Conservation (phyloP, 35 echinoderm and acorn worm species). For the Antedon bifida region DNA sequence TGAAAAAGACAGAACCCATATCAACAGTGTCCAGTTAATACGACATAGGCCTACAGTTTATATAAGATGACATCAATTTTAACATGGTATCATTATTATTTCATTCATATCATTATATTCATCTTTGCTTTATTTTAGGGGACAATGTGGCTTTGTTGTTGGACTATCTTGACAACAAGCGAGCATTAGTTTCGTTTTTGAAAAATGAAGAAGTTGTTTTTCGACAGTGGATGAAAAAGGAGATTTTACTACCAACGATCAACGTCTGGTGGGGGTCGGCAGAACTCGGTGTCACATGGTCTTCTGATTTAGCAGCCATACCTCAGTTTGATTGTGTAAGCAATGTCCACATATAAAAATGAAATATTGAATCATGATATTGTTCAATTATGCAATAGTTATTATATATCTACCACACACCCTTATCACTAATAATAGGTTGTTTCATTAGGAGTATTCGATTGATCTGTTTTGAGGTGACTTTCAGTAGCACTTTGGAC, state of each 20-base stretch:
- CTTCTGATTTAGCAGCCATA: slow-evolving; percentile 19
- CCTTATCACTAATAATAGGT: too few relatives aligned
- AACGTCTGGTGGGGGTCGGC: slow-evolving; percentile 93
- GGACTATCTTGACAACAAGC: slow-evolving; percentile 41
- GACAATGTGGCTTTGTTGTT: slow-evolving; percentile 46
- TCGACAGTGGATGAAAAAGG: slow-evolving; percentile 56
- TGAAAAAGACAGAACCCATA: too few relatives aligned
- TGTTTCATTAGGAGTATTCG: too few relatives aligned
- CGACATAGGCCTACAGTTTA: too few relatives aligned
- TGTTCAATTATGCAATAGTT: neutral
- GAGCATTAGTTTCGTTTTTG: slow-evolving; percentile 55
- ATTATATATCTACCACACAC: too few relatives aligned
- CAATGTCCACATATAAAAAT: too few relatives aligned
- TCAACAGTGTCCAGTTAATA: too few relatives aligned
- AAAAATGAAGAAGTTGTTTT: slow-evolving; percentile 64
- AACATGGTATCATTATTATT: neutral
- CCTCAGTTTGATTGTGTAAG: slow-evolving; percentile 36
- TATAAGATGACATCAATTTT: neutral
- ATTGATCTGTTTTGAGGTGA: neutral
- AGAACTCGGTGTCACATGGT: slow-evolving; percentile 57
- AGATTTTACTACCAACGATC: slow-evolving; percentile 65
- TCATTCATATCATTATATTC: neutral
- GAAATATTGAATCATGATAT: neutral
- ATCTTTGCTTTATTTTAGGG: slow-evolving; percentile 21
- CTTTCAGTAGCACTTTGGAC: too few relatives aligned